Evolutionary conservation across 1,140 invertebrate species (phyloP), one percentile per base, ranked within the genome.

Genomic region (Potamilus streckersoni): DNA sequence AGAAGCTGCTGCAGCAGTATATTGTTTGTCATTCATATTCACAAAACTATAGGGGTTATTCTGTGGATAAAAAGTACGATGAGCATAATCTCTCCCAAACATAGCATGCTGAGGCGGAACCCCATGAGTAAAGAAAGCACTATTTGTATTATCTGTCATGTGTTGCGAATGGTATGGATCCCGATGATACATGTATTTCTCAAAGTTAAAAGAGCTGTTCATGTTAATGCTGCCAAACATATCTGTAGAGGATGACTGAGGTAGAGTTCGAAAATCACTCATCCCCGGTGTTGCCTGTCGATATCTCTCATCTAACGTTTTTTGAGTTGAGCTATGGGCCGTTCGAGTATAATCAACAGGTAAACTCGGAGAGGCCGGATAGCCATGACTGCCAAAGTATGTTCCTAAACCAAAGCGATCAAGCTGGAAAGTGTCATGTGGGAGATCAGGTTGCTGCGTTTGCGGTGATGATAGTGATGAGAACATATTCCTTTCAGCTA

Each of bases 221-320:
- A 86, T 81, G 67, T 82, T 79, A 31, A 84, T 80, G 62, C 80
- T 80, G 70, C 84, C 80, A 73, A 88, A 88, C 85, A 87, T 84
- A 70, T 86, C 85, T 61, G 86, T 79, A 19, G 83, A 80, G 61
- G 82, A 81, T 58, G 84, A 81, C 56, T 80, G 83, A 63, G 86
- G 86, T 65, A 88, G 73, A 72, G 81, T 79, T 69, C 86, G 76
- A 77, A 87, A 86, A 69, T 88, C 86, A 56, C 76, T 73, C 57
- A 87, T 82, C n/a, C 79, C 81, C 49, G 84, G 77, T n/a, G 84
- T 76, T 27, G 84, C 77, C 71, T 85, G 85, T 20, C 86, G 70
- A 68, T 87, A 88, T n/a, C 85, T 73, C 49, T 88, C 86, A 76
- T 88, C 86, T 67, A 87, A 85, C 38, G 85, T 79, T 80, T 88